Base-by-base conservation (phyloP, 2,113 vertebrate species). In the Proterorhinus semilunaris region DNA sequence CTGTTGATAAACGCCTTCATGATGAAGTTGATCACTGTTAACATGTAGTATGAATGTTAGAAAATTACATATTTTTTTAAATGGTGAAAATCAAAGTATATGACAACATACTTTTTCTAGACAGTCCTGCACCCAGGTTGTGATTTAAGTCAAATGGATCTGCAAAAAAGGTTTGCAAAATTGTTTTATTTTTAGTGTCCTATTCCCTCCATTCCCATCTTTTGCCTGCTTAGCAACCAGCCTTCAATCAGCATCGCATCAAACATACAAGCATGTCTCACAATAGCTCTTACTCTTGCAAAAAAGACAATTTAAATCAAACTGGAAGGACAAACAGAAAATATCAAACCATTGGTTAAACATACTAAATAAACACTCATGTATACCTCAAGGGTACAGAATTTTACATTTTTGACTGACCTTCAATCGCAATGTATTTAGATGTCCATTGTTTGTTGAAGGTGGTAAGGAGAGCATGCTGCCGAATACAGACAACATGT, bases 361-460 rank as follows among this genome's bases (percentile, higher is more conserved):
- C 27, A 0, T 36, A 36, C 27, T 36, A 21, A 21, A 3, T 27
- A 3, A 36, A 36, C 27, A 36, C 27, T 36, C 27, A 17, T 53
- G 8, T 53, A 53, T 53, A 53, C 8, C n/a, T 27, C 10, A 55
- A 11, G 27, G 27, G 27, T 36, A 36, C 27, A 36, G 21, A 8
- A 54, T 27, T 9, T 16, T 46, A 10, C 8, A 10, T 6, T 13
- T 62, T 1, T 13, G 15, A 11, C 84, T 78, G 91, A 97, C 96
- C 96, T 95, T 98, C 96, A 85, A 98, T 98, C 75, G 96, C 95
- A 62, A 98, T 98, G 75, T 96, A 97, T 81, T 97, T 98, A 57
- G 96, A 97, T 0, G 96, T 98, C 96, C 96, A 98, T 74, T 98
- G 96, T 80, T 98, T 98, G 88, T 96, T 96, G 91, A 98, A 98